Evolutionary conservation across 37 sponge, comb jelly and placozoan species (phyloP).

Genomic region (Beroe forskalii): DNA sequence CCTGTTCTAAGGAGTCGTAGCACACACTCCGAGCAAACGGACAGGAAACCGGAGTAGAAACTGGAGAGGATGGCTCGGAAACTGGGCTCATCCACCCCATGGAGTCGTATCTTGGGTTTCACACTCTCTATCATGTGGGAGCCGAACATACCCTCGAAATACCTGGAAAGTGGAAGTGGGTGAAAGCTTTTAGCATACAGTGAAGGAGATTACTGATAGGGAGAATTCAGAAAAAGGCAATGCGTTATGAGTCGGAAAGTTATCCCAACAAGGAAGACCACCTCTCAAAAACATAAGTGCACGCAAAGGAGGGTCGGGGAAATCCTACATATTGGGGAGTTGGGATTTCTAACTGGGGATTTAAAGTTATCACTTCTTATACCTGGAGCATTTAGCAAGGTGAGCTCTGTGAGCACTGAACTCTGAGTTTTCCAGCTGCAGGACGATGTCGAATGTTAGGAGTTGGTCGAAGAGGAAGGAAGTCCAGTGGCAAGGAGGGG

Average conservation of each 20-base stretch:
- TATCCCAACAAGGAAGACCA: no score
- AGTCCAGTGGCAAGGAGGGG: not conserved
- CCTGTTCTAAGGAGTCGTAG: conserved; percentile 29
- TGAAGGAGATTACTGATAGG: no score
- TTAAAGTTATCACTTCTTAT: no score
- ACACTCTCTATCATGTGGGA: not conserved
- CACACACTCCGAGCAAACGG: conserved; percentile 52
- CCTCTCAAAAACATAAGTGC: no score
- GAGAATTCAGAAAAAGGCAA: no score
- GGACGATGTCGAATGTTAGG: not conserved
- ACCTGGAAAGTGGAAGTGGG: not conserved
- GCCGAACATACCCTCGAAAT: conserved; percentile 54
- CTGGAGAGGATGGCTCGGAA: conserved; percentile 42
- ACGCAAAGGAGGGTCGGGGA: no score
- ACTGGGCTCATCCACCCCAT: conserved; percentile 40
- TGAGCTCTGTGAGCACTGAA: conserved; percentile 7
- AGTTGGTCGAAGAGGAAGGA: not conserved
- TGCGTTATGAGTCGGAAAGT: no score
- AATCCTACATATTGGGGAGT: no score
- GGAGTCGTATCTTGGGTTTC: not conserved
- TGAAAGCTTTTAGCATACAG: not conserved
- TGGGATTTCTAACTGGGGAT: no score
- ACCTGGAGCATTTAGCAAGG: conserved; percentile 8
- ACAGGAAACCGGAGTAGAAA: conserved; percentile 59
- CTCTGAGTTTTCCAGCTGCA: not conserved